A percentile compares a stretch with the other conserved stretches of the same genome.
Evolutionary conservation across 2,888 invertebrate species (phyloP).

Genomic region (Bunonema sp.): DNA sequence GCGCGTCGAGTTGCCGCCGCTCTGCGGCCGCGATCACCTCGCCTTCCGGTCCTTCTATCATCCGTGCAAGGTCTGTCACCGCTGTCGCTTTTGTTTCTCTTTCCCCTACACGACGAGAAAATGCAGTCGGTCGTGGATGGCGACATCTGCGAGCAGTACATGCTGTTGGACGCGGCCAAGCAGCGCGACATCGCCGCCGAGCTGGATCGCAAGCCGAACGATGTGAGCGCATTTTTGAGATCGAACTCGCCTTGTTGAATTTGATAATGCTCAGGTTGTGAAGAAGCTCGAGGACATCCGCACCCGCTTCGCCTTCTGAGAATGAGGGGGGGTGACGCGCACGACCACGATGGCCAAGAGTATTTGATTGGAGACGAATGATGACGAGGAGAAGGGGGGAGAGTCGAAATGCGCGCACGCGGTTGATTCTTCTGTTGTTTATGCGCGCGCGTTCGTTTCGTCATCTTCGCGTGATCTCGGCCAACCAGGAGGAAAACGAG

Average conservation of each 20-base stretch:
- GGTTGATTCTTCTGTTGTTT: no score
- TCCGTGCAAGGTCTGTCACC: constrained; percentile 66
- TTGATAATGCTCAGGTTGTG: constrained; percentile 54
- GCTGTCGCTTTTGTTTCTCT: neutral
- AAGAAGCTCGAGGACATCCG: constrained; percentile 96
- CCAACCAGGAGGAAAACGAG: no score
- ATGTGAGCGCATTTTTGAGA: constrained; percentile 51
- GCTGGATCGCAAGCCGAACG: constrained; percentile 80
- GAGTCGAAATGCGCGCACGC: no score
- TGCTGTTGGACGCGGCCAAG: constrained; percentile 76
- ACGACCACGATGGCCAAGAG: no score
- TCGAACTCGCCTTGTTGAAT: neutral
- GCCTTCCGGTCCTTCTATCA: constrained; percentile 92
- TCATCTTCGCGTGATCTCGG: no score
- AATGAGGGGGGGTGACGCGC: no score
- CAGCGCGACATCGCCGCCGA: constrained; percentile 87
- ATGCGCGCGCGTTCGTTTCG: no score
- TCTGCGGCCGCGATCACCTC: constrained; percentile 90
- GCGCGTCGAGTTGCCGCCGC: constrained; percentile 83
- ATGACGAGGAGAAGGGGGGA: no score
- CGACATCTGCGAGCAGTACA: constrained; percentile 94
- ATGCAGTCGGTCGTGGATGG: constrained; percentile 91
- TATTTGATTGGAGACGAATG: no score
- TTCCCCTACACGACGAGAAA: neutral
- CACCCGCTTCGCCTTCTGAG: constrained; percentile 91